These are phyloP conservation scores for Mythimna loreyi DNA, from an alignment of 2,888 invertebrate genomes.

Conservation along the genomic window DNA sequence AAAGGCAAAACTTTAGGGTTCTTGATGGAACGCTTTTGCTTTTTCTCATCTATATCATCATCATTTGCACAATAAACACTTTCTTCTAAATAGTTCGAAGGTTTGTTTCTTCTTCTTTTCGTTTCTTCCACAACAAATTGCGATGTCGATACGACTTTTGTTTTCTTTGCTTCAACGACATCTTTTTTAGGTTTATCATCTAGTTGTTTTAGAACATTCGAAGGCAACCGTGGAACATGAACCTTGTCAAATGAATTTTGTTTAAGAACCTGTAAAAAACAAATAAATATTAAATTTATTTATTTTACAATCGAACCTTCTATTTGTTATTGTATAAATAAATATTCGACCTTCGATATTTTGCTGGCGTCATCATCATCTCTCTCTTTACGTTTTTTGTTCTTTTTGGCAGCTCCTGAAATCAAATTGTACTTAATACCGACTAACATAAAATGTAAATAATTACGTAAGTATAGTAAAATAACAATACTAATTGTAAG, in stretches of 20 bases:
- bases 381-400: constrained; percentile 80
- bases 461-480: not conserved
- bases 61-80: constrained; percentile 81
- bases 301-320: not conserved
- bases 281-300: not conserved
- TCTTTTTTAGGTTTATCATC: constrained; percentile 74
- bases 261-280: constrained; percentile 74
- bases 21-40: constrained; percentile 70
- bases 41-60: constrained; percentile 65
- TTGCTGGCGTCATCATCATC: constrained; percentile 74
- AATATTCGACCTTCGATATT: constrained; percentile 72
- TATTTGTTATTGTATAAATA: not conserved
- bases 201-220: constrained; percentile 77
- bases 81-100: constrained; percentile 85
- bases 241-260: constrained; percentile 76
- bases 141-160: constrained; percentile 77
- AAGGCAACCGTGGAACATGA: constrained; percentile 78
- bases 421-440: constrained; percentile 4
- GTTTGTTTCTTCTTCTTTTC: constrained; percentile 77
- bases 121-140: constrained; percentile 80
- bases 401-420: constrained; percentile 63
- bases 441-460: not conserved
- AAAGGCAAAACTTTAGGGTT: constrained; percentile 83
- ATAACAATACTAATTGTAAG: not conserved
- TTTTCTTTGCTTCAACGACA: constrained; percentile 62